Evolutionary conservation across 2,113 vertebrate genomes (phyloP), one percentile per base, ranked within the genome.

Genomic region (Chloebia gouldiae): DNA sequence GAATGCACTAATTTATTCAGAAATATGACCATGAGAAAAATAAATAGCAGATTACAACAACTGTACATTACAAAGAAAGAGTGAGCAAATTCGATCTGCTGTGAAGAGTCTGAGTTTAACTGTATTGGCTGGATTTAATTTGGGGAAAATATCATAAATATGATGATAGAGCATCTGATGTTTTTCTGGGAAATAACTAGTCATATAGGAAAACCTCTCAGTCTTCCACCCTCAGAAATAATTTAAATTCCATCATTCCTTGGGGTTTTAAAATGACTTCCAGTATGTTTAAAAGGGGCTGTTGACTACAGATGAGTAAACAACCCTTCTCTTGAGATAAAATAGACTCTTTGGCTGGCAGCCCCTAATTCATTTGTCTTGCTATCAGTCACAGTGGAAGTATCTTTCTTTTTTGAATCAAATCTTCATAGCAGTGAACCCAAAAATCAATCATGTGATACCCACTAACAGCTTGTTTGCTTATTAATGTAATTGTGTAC

Each of bases 121-220:
- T 95, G 24, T 42, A 50, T 78, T 73, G 61, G 35, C 69, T 92
- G 51, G 42, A 89, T 78, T 95, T 84, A 54, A 75, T 68, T 68
- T 71, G 56, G 35, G 42, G 64, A 27, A 84, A 93, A 72, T 88
- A 54, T 44, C 3, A 5, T 69, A 70, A 90, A 56, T 65, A 63
- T 70, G 68, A 92, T 86, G 75, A 25, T 31, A 66, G 39, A 90
- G 21, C 56, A 71, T 68, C 77, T 75, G 57, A 81, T 92, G 59
- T 42, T 78, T 94, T 90, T 90, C 79, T 88, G 63, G 78, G 70
- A 93, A 93, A 73, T 86, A 75, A 61, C 50, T 86, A 88, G 49
- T 81, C 61, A 60, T 70, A 23, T 81, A 59, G 6, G 0, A 96
- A 92, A 94, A n/a, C 31, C 9, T 90, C 49, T 76, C 39, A 45